These are phyloP conservation scores for Holothuria scabra DNA, from an alignment of 53 echinoderm and acorn worm genomes.

Conservation along the genomic window DNA sequence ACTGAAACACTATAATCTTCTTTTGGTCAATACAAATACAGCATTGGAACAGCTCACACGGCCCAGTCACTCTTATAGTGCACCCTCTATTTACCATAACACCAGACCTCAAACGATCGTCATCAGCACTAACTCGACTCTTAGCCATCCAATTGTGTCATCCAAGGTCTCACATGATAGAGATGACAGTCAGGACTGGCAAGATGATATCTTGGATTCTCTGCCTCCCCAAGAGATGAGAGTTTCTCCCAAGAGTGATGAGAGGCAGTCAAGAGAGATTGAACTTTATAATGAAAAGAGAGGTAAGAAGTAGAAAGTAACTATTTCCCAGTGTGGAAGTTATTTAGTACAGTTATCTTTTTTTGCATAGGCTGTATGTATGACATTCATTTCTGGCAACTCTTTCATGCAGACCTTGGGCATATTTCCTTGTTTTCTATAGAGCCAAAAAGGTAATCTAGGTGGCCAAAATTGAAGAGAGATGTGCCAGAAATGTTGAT, in stretches of 20 bases:
- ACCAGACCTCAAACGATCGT: slow-evolving; percentile 17
- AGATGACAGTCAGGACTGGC: not conserved
- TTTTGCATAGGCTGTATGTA: too few species aligned
- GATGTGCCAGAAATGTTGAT: too few species aligned
- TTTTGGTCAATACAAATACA: not conserved
- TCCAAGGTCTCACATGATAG: not conserved
- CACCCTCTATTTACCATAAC: not conserved
- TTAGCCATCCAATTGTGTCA: slow-evolving; percentile 1
- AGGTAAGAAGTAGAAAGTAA: slow-evolving; percentile 47
- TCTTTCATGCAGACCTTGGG: too few species aligned
- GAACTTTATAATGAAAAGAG: slow-evolving; percentile 61
- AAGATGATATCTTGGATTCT: slow-evolving; percentile 62
- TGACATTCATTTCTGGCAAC: too few species aligned
- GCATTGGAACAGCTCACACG: slow-evolving; percentile 20
- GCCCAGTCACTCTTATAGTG: slow-evolving; percentile 34
- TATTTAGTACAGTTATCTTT: too few species aligned
- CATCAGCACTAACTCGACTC: slow-evolving; percentile 15
- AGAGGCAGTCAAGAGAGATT: slow-evolving; percentile 27
- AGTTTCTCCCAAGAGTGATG: slow-evolving; percentile 67
- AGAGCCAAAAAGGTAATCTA: too few species aligned
- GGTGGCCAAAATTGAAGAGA: too few species aligned
- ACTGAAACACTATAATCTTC: not conserved
- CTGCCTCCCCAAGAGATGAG: slow-evolving; percentile 81
- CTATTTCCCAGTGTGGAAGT: too few species aligned
- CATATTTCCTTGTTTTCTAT: too few species aligned